Percentiles rank a stretch among this genome's conserved stretches.
Evolutionary conservation across 2,888 invertebrate genomes (phyloP).

Genomic region (Scaptomyza tumidula): DNA sequence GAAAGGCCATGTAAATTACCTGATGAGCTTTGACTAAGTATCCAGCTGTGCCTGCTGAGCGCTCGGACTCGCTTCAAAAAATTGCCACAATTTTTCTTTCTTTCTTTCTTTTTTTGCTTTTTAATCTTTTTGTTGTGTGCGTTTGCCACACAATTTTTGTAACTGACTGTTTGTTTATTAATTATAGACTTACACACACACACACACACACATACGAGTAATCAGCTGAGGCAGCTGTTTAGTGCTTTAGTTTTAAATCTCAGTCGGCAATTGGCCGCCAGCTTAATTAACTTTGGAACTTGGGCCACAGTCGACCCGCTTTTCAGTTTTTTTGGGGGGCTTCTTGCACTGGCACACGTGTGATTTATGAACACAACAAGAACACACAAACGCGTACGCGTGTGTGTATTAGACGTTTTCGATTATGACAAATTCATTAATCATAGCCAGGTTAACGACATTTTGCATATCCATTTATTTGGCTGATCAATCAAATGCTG

Average conservation of each 20-base stretch:
- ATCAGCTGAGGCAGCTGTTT: slow-evolving; percentile 38
- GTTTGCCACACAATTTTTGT: slow-evolving; percentile 51
- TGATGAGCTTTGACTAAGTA: slow-evolving; percentile 62
- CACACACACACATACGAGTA: slow-evolving; percentile 14
- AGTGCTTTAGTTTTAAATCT: slow-evolving; percentile 21
- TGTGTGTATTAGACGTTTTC: slow-evolving; percentile 28
- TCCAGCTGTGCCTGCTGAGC: slow-evolving; percentile 70
- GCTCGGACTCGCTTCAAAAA: slow-evolving; percentile 35
- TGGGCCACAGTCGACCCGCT: slow-evolving; percentile 63
- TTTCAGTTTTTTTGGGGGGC: slow-evolving; percentile 18
- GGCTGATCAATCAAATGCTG: slow-evolving; percentile 63
- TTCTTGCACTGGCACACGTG: slow-evolving; percentile 36
- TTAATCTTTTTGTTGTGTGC: slow-evolving; percentile 12
- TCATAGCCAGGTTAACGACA: slow-evolving; percentile 74
- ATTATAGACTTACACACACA: slow-evolving; percentile 58
- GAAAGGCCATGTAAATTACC: slow-evolving; percentile 78
- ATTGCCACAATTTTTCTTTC: slow-evolving; percentile 64
- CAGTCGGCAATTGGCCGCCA: slow-evolving; percentile 39
- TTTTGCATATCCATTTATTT: slow-evolving; percentile 55
- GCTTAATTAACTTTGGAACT: slow-evolving; percentile 59
- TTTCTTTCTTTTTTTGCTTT: slow-evolving; percentile 9
- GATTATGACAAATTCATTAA: slow-evolving; percentile 75
- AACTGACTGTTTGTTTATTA: slow-evolving; percentile 74
- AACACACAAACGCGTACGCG: slow-evolving; percentile 14
- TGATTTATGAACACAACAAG: slow-evolving; percentile 70